Evolutionary conservation across 2,888 invertebrate species (phyloP).

Genomic region (Platynereis dumerilii): DNA sequence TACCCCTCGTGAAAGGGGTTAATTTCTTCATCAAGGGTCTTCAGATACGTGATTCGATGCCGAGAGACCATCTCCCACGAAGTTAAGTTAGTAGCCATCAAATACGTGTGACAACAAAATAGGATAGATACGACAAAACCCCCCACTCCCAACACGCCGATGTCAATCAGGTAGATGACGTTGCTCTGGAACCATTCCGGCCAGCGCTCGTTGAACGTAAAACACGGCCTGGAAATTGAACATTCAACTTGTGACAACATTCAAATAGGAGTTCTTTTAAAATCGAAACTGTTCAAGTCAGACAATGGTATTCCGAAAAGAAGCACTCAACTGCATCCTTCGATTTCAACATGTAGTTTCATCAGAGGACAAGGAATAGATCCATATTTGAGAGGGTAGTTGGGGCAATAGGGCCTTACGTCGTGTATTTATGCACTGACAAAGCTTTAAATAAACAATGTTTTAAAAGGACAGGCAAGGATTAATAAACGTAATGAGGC

Average conservation of each 20-base stretch:
- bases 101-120: conserved; percentile 57
- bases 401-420: no score
- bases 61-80: conserved; percentile 62
- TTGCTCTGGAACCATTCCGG: conserved; percentile 53
- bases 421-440: no score
- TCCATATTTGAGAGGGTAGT: no score
- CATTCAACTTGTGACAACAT: no score
- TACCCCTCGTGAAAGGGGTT: conserved; percentile 63
- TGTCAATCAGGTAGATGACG: conserved; percentile 48
- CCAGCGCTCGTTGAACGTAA: conserved; percentile 11
- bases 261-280: no score
- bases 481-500: no score
- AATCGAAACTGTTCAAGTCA: background rate
- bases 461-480: no score
- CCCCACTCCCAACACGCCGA: conserved; percentile 50
- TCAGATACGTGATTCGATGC: conserved; percentile 61
- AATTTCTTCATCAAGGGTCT: conserved; percentile 53
- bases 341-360: no score
- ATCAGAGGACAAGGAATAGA: no score
- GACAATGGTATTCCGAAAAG: no score
- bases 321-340: no score
- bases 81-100: conserved; percentile 57
- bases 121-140: conserved; percentile 52
- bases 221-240: background rate
- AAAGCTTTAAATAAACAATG: no score